These are phyloP conservation scores for Plebejus anna DNA, from an alignment of 2,888 invertebrate species.

Conservation along the genomic window DNA sequence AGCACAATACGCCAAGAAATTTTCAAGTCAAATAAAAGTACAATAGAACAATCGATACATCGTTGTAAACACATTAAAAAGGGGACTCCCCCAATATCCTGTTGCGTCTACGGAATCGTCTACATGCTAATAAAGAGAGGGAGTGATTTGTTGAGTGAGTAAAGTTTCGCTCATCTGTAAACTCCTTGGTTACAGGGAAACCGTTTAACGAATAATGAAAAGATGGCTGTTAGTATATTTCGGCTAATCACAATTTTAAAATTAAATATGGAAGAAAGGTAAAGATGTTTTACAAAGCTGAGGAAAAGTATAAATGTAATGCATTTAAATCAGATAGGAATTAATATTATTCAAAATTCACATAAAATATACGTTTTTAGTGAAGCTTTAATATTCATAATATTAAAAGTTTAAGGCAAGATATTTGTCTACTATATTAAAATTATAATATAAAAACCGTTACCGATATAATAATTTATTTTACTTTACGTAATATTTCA, in stretches of 20 bases:
- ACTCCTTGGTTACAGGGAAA: conserved; percentile 27
- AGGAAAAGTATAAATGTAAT: too few relatives aligned
- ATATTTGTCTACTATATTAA: not conserved
- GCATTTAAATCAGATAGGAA: too few relatives aligned
- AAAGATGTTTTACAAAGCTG: too few relatives aligned
- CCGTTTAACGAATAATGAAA: conserved; percentile 16
- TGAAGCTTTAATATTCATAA: too few relatives aligned
- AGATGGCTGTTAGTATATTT: not conserved
- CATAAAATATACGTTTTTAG: too few relatives aligned
- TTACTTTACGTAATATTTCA: not conserved
- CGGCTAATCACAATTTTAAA: not conserved
- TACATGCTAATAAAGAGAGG: conserved; percentile 71
- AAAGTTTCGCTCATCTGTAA: conserved; percentile 43
- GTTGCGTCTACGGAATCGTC: conserved; percentile 67
- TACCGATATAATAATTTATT: not conserved
- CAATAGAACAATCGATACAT: conserved; percentile 77
- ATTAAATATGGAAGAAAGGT: too few relatives aligned
- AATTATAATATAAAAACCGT: not conserved
- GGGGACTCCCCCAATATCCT: conserved; percentile 74
- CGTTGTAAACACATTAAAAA: conserved; percentile 78
- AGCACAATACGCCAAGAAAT: conserved; percentile 43
- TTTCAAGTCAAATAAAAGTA: conserved; percentile 77
- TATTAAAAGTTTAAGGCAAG: too few relatives aligned
- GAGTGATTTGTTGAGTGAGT: conserved; percentile 65
- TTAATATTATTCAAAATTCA: too few relatives aligned